Evolutionary conservation across 2,888 invertebrate species (phyloP), one percentile per base, ranked within the genome.

Genomic region (Sphaerophoria rueppellii): DNA sequence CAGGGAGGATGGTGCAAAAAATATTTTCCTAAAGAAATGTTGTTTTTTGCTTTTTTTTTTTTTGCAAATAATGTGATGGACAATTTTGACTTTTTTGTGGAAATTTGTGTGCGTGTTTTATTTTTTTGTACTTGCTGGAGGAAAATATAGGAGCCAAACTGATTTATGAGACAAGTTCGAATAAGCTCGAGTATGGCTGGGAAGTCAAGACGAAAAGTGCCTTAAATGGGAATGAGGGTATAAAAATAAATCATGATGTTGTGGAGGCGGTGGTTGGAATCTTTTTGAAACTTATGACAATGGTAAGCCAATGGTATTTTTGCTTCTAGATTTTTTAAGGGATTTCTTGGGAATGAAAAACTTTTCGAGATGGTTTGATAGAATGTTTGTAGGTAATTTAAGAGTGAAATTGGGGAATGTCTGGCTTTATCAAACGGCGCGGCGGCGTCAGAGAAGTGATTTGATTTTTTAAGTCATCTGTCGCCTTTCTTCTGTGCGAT

Each of bases 131-230:
- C 40, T 40, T 9, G 24, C 24, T 2, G n/a, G 57, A 52, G 40
- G 40, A 52, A 46, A 69, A 78, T 54, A 65, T 71, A 48, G 72
- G 60, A 76, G 43, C 43, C 48, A 71, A 24, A 35, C 72, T 85
- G 83, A 85, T 85, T 85, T 85, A 85, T 85, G 80, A 69, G 52
- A 54, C 75, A 80, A 85, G 57, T 76, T 85, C 80, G 69, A 85
- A 76, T 69, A 69, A 80, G 76, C 67, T 69, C 73, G 48, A 57
- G 9, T 24, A 24, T 24, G 24, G 24, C 24, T 63, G 58, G 65
- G 73, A 16, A 52, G 52, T 58, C 40, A 43, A 9, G 12, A 14
- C 16, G 70, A n/a, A 73, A 76, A 72, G 55, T 80, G 61, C 48
- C 48, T 54, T 55, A 76, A 48, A 67, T 6, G 72, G 61, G 57